These are phyloP conservation scores for Serripes groenlandicus DNA, from an alignment of 2,888 invertebrate genomes.

Conservation along the genomic window DNA sequence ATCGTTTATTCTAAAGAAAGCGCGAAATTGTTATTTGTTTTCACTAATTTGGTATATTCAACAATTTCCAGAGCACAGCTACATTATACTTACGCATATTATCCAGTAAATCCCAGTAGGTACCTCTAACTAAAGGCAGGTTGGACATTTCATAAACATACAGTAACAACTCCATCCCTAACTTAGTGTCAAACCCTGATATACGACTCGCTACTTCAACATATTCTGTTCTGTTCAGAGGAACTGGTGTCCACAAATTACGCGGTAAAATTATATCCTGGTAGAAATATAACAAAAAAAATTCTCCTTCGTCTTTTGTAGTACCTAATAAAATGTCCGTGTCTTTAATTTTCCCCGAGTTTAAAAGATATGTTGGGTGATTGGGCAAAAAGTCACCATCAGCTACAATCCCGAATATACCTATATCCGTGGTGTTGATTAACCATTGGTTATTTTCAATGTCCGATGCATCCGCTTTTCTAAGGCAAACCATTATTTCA, in stretches of 20 bases:
- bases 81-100: slow-evolving; percentile 89
- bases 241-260: slow-evolving; percentile 48
- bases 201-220: slow-evolving; percentile 47
- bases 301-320: slow-evolving; percentile 98
- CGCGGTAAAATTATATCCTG: slow-evolving; percentile 83
- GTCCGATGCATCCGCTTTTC: slow-evolving; percentile 46
- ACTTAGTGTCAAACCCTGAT: slow-evolving; percentile 32
- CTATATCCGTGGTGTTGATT: slow-evolving; percentile 33
- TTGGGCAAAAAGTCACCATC: slow-evolving; percentile 95
- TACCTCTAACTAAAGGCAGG: slow-evolving; percentile 87
- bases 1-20: too few relatives aligned
- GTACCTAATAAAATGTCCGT: slow-evolving; percentile 97
- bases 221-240: slow-evolving; percentile 58
- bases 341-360: slow-evolving; percentile 94
- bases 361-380: slow-evolving; percentile 94
- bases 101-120: slow-evolving; percentile 96
- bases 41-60: too few relatives aligned
- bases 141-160: slow-evolving; percentile 68
- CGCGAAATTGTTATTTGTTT: too few relatives aligned
- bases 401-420: slow-evolving; percentile 88
- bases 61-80: too few relatives aligned
- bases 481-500: slow-evolving; percentile 71
- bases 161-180: slow-evolving; percentile 62
- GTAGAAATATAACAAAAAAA: slow-evolving; percentile 92
- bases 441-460: slow-evolving; percentile 65